Evolutionary conservation across 2,888 invertebrate species (phyloP).

Genomic region (Oligia fasciuncula): DNA sequence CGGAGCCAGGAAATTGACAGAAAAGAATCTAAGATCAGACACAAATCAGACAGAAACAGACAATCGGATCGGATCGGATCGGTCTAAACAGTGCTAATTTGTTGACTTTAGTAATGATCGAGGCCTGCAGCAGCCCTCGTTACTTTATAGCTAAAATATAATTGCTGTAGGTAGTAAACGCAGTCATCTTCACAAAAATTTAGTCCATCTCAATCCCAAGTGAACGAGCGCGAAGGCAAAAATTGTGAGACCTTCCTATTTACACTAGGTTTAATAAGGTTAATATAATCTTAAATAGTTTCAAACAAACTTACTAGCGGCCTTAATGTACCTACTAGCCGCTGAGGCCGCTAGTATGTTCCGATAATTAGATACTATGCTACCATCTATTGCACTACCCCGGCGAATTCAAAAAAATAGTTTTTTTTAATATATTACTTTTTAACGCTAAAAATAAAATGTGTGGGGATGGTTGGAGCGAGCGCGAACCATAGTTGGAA

Average conservation of each 20-base stretch:
- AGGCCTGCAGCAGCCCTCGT: not conserved
- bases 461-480: conserved; percentile 49
- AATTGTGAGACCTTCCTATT: conserved; percentile 74
- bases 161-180: conserved; percentile 51
- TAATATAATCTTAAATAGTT: conserved; percentile 73
- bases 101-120: not conserved
- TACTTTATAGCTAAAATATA: conserved; percentile 43
- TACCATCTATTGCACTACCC: conserved; percentile 89
- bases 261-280: conserved; percentile 79
- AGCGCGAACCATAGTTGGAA: conserved; percentile 26
- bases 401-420: conserved; percentile 86
- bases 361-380: conserved; percentile 74
- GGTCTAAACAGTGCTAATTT: conserved; percentile 29
- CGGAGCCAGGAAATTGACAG: conserved; percentile 33
- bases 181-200: conserved; percentile 56
- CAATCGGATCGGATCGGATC: too few species aligned
- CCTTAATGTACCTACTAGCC: conserved; percentile 10
- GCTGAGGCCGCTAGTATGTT: conserved; percentile 40
- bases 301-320: conserved; percentile 53
- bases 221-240: conserved; percentile 71
- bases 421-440: conserved; percentile 75
- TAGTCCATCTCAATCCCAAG: conserved; percentile 64
- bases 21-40: conserved; percentile 12
- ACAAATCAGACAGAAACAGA: too few species aligned
- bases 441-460: conserved; percentile 77